These are phyloP conservation scores for Percopsis omiscomaycus DNA, from an alignment of 2,797 vertebrate species.

Conservation along the genomic window DNA sequence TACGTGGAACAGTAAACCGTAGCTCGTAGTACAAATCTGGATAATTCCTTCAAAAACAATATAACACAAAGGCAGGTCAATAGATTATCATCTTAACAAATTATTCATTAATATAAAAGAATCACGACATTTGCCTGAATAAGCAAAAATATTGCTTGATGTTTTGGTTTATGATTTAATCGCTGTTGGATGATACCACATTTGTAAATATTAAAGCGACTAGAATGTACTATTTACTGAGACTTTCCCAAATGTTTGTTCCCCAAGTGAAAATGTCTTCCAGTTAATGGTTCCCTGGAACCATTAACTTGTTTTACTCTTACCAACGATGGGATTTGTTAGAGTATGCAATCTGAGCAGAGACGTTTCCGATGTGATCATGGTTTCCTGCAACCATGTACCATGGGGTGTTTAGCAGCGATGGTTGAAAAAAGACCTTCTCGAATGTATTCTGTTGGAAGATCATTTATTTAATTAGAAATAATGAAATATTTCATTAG, in stretches of 20 bases:
- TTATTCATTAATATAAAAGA: too few relatives aligned
- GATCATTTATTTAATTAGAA: background rate
- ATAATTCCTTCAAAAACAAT: constrained; percentile 58
- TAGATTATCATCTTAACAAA: too few relatives aligned
- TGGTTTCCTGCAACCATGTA: constrained; percentile 72
- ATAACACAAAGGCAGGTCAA: background rate
- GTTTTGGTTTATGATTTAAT: too few relatives aligned
- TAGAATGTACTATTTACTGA: too few relatives aligned
- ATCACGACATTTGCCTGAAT: too few relatives aligned
- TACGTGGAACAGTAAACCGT: constrained; percentile 54
- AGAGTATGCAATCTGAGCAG: constrained; percentile 73
- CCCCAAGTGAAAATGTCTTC: background rate
- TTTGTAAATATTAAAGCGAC: too few relatives aligned
- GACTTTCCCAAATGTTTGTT: too few relatives aligned
- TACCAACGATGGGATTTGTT: constrained; percentile 66
- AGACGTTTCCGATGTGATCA: constrained; percentile 69
- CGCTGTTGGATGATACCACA: too few relatives aligned
- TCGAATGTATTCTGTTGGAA: constrained; percentile 66
- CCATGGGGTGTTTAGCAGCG: constrained; percentile 62
- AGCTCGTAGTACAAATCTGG: constrained; percentile 69
- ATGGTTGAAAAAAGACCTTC: constrained; percentile 62
- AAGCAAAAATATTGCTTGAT: too few relatives aligned
- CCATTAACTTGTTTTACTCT: background rate
- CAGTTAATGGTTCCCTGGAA: background rate
- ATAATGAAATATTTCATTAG: background rate